A percentile compares a stretch with the other conserved stretches of the same genome.
These are phyloP conservation scores for Gavialis gangeticus DNA, from an alignment of 2,113 vertebrate species.

Conservation along the genomic window DNA sequence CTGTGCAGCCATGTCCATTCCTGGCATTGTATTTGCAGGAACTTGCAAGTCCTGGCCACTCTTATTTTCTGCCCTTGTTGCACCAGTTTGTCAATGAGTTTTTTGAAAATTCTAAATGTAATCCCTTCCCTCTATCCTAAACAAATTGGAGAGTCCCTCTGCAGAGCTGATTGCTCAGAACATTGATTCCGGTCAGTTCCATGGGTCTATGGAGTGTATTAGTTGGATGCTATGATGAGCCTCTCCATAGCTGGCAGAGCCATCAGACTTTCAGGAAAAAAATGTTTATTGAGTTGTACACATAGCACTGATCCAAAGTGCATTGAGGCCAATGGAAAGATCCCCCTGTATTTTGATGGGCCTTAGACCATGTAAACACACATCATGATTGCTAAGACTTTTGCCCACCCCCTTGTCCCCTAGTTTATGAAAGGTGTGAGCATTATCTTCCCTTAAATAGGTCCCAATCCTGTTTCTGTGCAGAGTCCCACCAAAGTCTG, in stretches of 20 bases:
- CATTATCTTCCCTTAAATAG: not conserved
- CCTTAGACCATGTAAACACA: not conserved
- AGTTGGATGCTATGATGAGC: not conserved
- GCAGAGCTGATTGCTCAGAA: no score
- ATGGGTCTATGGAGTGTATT: not conserved
- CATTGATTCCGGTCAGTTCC: no score
- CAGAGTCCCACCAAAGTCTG: not conserved
- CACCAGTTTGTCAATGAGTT: not conserved
- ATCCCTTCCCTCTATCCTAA: no score
- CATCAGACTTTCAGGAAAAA: not conserved
- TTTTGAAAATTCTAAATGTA: not conserved
- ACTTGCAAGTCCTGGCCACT: not conserved
- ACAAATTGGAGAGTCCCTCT: no score
- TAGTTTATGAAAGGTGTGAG: no score
- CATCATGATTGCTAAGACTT: not conserved
- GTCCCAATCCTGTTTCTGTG: not conserved
- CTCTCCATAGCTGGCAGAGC: not conserved
- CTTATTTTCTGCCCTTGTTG: not conserved
- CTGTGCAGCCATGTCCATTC: not conserved
- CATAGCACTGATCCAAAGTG: not conserved
- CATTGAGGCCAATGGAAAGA: not conserved
- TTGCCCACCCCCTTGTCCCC: no score
- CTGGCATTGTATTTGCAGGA: not conserved
- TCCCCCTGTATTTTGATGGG: not conserved
- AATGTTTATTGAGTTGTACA: not conserved